Evolutionary conservation across 2,797 vertebrate genomes (phyloP), one percentile per base, ranked within the genome.

Genomic region (Halcyon chelicuti): DNA sequence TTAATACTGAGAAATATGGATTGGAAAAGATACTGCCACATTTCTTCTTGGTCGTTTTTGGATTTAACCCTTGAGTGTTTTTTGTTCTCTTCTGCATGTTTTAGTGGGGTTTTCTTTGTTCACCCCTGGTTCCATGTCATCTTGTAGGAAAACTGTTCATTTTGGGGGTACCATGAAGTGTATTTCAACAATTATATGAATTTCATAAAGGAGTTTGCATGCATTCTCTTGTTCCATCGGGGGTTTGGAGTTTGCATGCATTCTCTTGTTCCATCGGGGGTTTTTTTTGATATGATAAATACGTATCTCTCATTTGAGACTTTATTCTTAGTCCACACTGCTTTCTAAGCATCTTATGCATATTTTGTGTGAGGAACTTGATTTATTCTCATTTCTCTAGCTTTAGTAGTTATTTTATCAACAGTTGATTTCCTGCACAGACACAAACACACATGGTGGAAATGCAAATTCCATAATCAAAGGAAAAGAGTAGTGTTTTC

Each of bases 211-310:
- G 31, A 79, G 73, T 71, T 82, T 82, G 9, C 25, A 82, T 62
- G 2, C 22, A 57, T 80, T 91, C 49, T 94, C 57, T 91, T 94
- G 18, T 68, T 93, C 63, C 87, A 90, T 94, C 90, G 95, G 92
- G 44, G 20, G n/a, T n/a, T n/a, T n/a, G 28, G 31, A 79, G 73
- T 71, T 82, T 82, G 9, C 25, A 82, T 62, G 2, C 22, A 57
- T 80, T 91, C 49, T 94, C 57, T 91, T 94, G 18, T 68, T 93
- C 63, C 87, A 90, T 94, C 90, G 95, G 92, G 44, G 20, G n/a
- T n/a, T 26, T 68, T 79, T 86, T 95, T 93, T 62, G 0, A 55
- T 92, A 85, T 87, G 58, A 79, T 85, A 96, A 94, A 75, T 73
- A 44, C 17, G 5, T 88, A 58, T 86, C 49, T 89, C 39, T 87